These are phyloP conservation scores for Spodoptera exigua DNA, from an alignment of 2,888 invertebrate genomes.

Conservation along the genomic window DNA sequence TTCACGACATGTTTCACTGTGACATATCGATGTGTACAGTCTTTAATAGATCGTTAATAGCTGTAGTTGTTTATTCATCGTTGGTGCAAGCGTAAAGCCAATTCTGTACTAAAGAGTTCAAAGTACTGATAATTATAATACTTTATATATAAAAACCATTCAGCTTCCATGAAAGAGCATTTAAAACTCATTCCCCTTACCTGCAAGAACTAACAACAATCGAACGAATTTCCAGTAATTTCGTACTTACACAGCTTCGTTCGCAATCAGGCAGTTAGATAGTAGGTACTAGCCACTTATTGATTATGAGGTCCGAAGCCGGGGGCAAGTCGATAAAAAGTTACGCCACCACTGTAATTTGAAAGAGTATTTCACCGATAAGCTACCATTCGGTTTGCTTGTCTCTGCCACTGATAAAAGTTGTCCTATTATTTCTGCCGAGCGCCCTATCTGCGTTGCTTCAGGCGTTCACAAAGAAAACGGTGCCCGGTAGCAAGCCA, in stretches of 20 bases:
- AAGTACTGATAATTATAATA: too few relatives aligned
- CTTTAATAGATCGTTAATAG: too few relatives aligned
- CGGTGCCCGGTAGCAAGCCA: constrained; percentile 55
- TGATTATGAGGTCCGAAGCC: constrained; percentile 73
- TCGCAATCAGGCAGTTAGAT: constrained; percentile 38
- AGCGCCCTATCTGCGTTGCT: constrained; percentile 55
- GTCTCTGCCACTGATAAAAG: constrained; percentile 77
- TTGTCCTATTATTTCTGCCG: constrained; percentile 81
- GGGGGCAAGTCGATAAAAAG: constrained; percentile 80
- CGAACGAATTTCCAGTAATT: constrained; percentile 24
- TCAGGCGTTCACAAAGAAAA: constrained; percentile 67
- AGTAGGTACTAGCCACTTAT: constrained; percentile 66
- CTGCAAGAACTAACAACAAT: constrained; percentile 13
- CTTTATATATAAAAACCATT: too few relatives aligned
- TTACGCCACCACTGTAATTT: constrained; percentile 76
- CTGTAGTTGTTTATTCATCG: too few relatives aligned
- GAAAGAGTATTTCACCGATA: constrained; percentile 76
- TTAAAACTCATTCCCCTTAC: neutral
- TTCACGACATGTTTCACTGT: too few relatives aligned
- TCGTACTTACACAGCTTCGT: constrained; percentile 41
- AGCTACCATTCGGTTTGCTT: constrained; percentile 69
- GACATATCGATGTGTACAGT: too few relatives aligned
- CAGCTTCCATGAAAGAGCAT: too few relatives aligned
- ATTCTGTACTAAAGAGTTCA: too few relatives aligned
- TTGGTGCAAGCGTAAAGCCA: too few relatives aligned